A percentile compares a stretch with the other conserved stretches of the same genome.
Evolutionary conservation across 2,888 invertebrate genomes (phyloP).

Genomic region (Watsonalla binaria): DNA sequence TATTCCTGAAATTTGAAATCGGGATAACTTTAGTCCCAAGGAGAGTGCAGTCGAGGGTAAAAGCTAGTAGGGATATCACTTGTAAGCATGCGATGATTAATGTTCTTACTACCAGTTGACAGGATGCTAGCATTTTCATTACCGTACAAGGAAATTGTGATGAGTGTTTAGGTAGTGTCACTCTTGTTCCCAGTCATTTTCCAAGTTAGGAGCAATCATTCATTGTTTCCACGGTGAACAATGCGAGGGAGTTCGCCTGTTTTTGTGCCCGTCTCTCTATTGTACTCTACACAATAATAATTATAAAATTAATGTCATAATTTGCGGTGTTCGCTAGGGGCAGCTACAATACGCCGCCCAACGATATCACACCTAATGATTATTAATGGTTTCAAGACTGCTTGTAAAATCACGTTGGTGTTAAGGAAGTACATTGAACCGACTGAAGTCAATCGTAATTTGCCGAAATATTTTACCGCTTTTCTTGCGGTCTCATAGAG

Average conservation of each 20-base stretch:
- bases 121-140: background rate
- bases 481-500: too few species aligned
- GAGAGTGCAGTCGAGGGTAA: too few species aligned
- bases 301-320: conserved; percentile 69
- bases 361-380: conserved; percentile 57
- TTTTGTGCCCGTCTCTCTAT: conserved; percentile 48
- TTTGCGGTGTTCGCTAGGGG: conserved; percentile 46
- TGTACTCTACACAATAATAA: conserved; percentile 57
- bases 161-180: conserved; percentile 11
- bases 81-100: too few species aligned
- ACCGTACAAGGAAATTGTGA: background rate
- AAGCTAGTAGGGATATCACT: too few species aligned
- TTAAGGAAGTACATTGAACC: conserved; percentile 8
- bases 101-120: too few species aligned
- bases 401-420: conserved; percentile 45
- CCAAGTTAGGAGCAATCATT: conserved; percentile 42
- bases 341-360: conserved; percentile 41
- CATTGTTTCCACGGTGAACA: conserved; percentile 52
- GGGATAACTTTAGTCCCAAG: too few species aligned
- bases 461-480: background rate
- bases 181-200: conserved; percentile 40
- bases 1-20: too few species aligned
- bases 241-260: conserved; percentile 49
- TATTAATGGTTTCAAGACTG: conserved; percentile 57
- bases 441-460: background rate